phyloP scores from a whole-genome alignment of 2,113 vertebrate genomes.

The Todiramphus chloris region DNA sequence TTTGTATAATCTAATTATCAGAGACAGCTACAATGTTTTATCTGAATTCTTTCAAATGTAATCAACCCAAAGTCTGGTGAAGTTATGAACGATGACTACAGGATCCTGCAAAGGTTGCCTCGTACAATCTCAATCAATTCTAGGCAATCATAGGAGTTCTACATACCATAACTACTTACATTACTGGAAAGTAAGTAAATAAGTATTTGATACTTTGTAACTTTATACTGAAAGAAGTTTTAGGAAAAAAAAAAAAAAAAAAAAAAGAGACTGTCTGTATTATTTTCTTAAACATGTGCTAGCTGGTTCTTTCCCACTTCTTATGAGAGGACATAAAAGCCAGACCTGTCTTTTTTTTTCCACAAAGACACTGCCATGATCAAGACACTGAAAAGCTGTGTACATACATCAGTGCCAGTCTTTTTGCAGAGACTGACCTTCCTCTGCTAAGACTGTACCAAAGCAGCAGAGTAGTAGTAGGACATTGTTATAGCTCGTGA shows the following conservation, averaged over 20 bases:
- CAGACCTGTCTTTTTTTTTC: background rate
- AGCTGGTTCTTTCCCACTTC: background rate
- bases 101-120: background rate
- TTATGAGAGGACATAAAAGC: background rate
- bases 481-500: background rate
- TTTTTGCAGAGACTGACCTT: background rate
- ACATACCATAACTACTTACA: background rate
- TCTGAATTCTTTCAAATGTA: background rate
- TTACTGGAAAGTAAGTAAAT: background rate
- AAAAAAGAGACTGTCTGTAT: background rate
- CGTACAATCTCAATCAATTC: background rate
- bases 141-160: background rate
- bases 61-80: background rate
- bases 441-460: background rate
- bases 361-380: background rate
- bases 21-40: background rate
- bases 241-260: background rate
- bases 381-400: background rate
- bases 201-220: background rate
- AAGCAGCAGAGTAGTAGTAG: background rate
- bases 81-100: background rate
- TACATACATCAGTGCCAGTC: background rate
- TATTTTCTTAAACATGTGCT: background rate
- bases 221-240: background rate
- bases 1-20: background rate